Evolutionary conservation across 2,113 vertebrate species (phyloP), one percentile per base, ranked within the genome.

Genomic region (Sturnus vulgaris): DNA sequence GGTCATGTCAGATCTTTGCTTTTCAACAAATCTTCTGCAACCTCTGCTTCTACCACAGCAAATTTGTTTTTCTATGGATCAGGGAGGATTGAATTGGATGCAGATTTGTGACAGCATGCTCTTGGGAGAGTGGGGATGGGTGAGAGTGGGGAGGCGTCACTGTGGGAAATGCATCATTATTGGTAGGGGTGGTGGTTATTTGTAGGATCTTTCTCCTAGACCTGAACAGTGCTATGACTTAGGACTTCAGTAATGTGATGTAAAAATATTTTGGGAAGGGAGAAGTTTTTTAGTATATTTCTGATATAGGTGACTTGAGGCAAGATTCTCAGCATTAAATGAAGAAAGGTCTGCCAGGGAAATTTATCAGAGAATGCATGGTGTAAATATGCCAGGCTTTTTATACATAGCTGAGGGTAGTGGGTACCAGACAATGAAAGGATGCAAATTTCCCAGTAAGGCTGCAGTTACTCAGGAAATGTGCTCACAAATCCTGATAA

Each of bases 391-490:
- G 60, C 44, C 57, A 76, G 47, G 22, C 55, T 91, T 88, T 71
- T 64, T 89, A 72, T 65, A 47, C 33, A 11, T 42, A 80, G 44
- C n/a, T 87, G 33, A 86, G 40, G 33, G 21, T 66, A 78, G 69
- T 2, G 5, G 63, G 65, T 88, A 90, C 40, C 55, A 94, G 93
- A 96, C 95, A 96, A 91, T 96, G 72, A 93, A 87, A 66, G 88
- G 93, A 71, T 93, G 60, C 90, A 72, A 44, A 76, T 84, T 78
- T 95, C 82, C 61, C 90, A 82, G 71, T 56, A 33, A 90, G 52
- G 79, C 61, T 64, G 71, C 75, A 64, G 80, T 60, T 91, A 61
- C 59, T 96, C 82, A 94, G 96, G 95, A 97, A 97, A 66, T 94
- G 73, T 10, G 24, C 91, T 94, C 83, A 88, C 65, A 90, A 57